Evolutionary conservation across 1,140 invertebrate genomes (phyloP), one percentile per base, ranked within the genome.

Genomic region (Armadillidium nasatum): DNA sequence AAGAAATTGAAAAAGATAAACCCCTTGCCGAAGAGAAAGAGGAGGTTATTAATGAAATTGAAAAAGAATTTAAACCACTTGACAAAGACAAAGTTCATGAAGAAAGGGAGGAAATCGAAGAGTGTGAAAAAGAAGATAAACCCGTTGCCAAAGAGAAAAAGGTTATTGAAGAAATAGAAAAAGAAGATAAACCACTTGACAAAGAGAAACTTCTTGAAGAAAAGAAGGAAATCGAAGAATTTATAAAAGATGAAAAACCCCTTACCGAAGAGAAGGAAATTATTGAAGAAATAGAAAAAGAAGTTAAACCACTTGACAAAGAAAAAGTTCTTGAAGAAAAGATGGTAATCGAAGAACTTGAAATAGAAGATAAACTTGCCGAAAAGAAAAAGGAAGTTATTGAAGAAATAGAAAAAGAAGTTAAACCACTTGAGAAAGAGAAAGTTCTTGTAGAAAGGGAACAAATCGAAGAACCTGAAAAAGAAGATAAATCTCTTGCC

Each of bases 371-470:
- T 46, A 67, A 78, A 76, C 46, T 83, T 72, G 84, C 87, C 77
- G n/a, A 33, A 69, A 77, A 79, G 21, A 73, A 76, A 60, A 76
- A 86, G 77, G n/a, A n/a, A n/a, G 84, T 85, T 67, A 83, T 83
- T 19, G 84, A 85, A 23, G 83, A 19, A 44, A 22, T 19, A 74
- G 50, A 85, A 80, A 84, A 84, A 67, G 85, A 86, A 83, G 33
- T 33, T 33, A 33, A 33, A 60, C 19, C 50, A 33, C 33, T 33
- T 6, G 33, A 33, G 6, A n/a, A n/a, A n/a, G 33, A 33, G 33
- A 33, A 33, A 33, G 33, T 44, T 33, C 10, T 1, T 3, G 54
- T 46, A 19, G 67, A n/a, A 45, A 23, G n/a, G 7, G 15, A 1
- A 66, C 46, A 76, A 22, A 74, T 69, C 19, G 50, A 77, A 4